Conservation (phyloP, 2,113 vertebrate genomes). For the Sinosuthora webbiana region DNA sequence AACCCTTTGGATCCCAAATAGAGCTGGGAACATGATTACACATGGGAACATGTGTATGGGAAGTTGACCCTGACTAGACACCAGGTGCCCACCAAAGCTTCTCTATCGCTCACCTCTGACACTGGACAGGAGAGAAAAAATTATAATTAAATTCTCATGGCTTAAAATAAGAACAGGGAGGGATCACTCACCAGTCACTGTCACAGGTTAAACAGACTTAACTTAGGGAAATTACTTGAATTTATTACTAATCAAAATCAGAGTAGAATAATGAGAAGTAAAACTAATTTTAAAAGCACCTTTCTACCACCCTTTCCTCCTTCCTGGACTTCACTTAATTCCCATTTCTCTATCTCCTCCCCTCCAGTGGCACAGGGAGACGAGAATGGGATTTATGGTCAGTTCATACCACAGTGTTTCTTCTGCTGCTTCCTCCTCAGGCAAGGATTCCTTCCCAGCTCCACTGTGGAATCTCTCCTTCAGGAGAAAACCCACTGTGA, state of each 20-base stretch:
- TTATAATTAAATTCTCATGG: not conserved
- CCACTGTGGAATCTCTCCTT: not conserved
- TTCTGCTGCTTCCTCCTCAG: not conserved
- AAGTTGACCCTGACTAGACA: not conserved
- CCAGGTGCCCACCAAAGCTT: not conserved
- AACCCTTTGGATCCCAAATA: not conserved
- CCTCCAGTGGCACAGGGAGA: not conserved
- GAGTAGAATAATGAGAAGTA: not conserved
- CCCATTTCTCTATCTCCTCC: not conserved
- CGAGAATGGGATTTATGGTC: not conserved
- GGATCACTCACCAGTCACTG: not conserved
- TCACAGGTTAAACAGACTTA: rapidly evolving
- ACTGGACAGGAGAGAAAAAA: not conserved
- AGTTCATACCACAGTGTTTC: not conserved
- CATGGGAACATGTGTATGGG: no score
- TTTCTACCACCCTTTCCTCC: not conserved
- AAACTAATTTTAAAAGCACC: not conserved
- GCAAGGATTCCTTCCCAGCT: not conserved
- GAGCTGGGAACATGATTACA: not conserved
- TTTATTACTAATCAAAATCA: not conserved
- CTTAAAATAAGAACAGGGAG: not conserved
- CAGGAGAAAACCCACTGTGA: no score
- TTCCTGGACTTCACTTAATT: not conserved
- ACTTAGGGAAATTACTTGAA: not conserved
- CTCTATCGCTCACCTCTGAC: not conserved